These are phyloP conservation scores for Naso thynnoides DNA, from an alignment of 2,797 vertebrate species.

Conservation along the genomic window DNA sequence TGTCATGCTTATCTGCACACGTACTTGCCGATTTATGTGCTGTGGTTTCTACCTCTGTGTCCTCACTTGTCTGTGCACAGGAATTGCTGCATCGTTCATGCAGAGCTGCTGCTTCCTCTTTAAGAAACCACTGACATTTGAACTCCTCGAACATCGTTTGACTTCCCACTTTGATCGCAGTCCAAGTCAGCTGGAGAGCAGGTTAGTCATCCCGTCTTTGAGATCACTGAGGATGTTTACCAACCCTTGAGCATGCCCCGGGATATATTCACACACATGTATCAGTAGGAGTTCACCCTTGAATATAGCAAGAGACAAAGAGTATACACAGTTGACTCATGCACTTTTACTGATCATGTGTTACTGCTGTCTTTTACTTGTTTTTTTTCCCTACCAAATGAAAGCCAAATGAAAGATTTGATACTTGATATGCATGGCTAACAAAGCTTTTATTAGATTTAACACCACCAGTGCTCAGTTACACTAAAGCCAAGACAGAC, in stretches of 20 bases:
- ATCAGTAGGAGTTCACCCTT: not conserved
- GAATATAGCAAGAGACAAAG: conserved; percentile 1
- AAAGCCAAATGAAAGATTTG: conserved; percentile 8
- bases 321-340: not conserved
- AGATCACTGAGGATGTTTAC: conserved; percentile 66
- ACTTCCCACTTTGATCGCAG: conserved; percentile 72
- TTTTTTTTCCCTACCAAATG: not conserved
- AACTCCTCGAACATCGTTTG: conserved; percentile 57
- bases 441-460: not conserved
- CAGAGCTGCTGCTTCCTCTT: conserved; percentile 70
- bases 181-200: conserved; percentile 75
- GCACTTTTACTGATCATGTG: not conserved
- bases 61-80: conserved; percentile 26
- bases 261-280: conserved; percentile 29
- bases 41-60: conserved; percentile 4
- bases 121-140: conserved; percentile 75
- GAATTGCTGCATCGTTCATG: conserved; percentile 17
- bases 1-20: conserved; percentile 32
- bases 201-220: conserved; percentile 72
- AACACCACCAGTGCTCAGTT: not conserved
- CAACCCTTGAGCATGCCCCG: conserved; percentile 38
- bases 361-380: not conserved
- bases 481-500: conserved; percentile 16
- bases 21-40: conserved; percentile 20
- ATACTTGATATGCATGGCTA: not conserved